Evolutionary conservation across 2,888 invertebrate species (phyloP).

Genomic region (Monoplex corrugatus): DNA sequence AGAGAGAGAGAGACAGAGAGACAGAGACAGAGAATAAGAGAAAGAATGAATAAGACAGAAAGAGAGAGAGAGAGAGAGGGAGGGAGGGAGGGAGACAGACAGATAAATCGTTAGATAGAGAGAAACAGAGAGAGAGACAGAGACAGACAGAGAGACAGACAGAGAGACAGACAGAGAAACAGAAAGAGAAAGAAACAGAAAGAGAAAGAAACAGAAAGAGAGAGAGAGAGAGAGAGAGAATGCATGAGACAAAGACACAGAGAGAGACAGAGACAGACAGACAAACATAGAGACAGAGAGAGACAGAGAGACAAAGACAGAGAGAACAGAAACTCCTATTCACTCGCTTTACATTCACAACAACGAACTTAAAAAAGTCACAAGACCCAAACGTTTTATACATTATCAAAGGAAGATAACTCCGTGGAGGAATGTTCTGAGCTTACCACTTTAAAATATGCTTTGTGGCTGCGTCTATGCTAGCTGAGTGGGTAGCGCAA

Average conservation of each 20-base stretch:
- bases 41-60: too few species aligned
- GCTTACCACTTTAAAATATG: too few species aligned
- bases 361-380: too few species aligned
- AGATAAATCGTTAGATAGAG: background rate
- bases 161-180: background rate
- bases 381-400: too few species aligned
- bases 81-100: background rate
- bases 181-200: background rate
- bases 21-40: background rate
- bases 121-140: too few species aligned
- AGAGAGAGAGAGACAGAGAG: background rate
- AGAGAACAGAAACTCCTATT: too few species aligned
- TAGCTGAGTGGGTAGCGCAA: too few species aligned
- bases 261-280: slow-evolving; percentile 6
- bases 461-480: too few species aligned
- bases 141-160: background rate
- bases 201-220: background rate
- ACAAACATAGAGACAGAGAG: background rate
- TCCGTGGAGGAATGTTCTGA: too few species aligned
- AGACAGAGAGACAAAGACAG: background rate
- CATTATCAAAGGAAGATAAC: too few species aligned
- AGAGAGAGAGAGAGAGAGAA: background rate
- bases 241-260: background rate
- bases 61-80: background rate
- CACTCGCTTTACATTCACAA: too few species aligned